A percentile compares a stretch with the other conserved stretches of the same genome.
Conservation (phyloP, 2,888 invertebrate genomes). For the Dexiosoma caninum region DNA sequence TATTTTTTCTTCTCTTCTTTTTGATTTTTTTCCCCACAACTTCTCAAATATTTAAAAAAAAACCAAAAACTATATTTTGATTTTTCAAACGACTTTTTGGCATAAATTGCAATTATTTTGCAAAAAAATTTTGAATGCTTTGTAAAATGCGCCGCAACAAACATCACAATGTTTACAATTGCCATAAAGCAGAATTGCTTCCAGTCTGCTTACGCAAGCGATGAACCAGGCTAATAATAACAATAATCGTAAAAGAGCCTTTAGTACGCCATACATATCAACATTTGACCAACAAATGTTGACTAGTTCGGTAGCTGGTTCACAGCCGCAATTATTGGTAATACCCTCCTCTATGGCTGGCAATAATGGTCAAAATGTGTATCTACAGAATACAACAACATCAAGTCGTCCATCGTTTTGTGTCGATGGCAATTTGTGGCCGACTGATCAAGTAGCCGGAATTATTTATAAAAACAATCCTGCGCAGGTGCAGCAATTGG, state of each 20-base stretch:
- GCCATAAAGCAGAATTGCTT: conserved; percentile 58
- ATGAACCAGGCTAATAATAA: conserved; percentile 52
- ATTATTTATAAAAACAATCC: conserved; percentile 38
- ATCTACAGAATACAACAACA: conserved; percentile 68
- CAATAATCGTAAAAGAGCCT: conserved; percentile 71
- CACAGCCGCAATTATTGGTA: conserved; percentile 25
- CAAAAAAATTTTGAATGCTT: conserved; percentile 48
- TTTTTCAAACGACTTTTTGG: conserved; percentile 59
- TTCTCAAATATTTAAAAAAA: conserved; percentile 40
- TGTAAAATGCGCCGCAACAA: conserved; percentile 46
- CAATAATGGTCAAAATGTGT: conserved; percentile 45
- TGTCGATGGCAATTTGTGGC: conserved; percentile 71
- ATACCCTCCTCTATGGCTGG: conserved; percentile 16
- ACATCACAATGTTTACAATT: not conserved
- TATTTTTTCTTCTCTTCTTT: conserved; percentile 58
- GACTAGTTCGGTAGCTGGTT: conserved; percentile 52
- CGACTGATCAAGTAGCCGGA: conserved; percentile 51
- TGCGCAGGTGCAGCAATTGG: conserved; percentile 4
- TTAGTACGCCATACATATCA: conserved; percentile 73
- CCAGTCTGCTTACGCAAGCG: conserved; percentile 69
- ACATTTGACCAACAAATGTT: conserved; percentile 55
- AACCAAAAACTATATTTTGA: conserved; percentile 47
- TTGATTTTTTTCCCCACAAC: conserved; percentile 42
- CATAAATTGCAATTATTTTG: conserved; percentile 15
- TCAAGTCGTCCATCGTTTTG: conserved; percentile 73